Evolutionary conservation across 2,888 invertebrate genomes (phyloP).

Genomic region (Folsomia manolachei): DNA sequence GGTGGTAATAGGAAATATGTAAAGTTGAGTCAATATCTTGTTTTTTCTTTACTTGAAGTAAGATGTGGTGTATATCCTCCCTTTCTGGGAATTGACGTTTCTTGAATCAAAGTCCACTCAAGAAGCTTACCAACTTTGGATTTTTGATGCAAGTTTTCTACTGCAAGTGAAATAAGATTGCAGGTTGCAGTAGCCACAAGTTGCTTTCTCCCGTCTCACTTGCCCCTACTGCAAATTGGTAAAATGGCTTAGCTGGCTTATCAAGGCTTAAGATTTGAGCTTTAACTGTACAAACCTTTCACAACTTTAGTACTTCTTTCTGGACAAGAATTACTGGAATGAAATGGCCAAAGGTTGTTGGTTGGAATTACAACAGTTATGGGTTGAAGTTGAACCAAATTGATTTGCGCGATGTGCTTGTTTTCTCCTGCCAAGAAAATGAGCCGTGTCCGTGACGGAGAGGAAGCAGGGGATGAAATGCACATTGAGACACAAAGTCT

Average conservation of each 20-base stretch:
- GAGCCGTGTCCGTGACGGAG: background rate
- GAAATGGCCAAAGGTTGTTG: no score
- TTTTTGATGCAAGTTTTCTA: no score
- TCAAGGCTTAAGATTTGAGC: background rate
- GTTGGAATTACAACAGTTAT: no score
- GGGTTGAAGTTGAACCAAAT: no score
- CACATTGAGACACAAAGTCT: background rate
- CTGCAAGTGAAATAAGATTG: background rate
- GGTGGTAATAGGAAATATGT: background rate
- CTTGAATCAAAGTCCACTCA: no score
- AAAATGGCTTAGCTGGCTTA: background rate
- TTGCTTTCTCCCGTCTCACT: background rate
- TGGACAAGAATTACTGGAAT: background rate
- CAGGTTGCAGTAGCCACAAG: background rate
- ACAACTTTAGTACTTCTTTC: background rate
- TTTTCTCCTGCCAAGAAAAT: background rate
- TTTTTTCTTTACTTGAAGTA: background rate
- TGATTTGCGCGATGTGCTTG: background rate
- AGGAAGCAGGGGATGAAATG: background rate
- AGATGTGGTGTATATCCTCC: no score
- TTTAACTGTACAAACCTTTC: background rate
- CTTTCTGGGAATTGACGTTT: no score
- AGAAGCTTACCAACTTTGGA: no score
- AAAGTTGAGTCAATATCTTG: background rate
- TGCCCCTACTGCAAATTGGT: no score